Conservation (phyloP, 2,113 vertebrate species). For the Salvelinus sp. region DNA sequence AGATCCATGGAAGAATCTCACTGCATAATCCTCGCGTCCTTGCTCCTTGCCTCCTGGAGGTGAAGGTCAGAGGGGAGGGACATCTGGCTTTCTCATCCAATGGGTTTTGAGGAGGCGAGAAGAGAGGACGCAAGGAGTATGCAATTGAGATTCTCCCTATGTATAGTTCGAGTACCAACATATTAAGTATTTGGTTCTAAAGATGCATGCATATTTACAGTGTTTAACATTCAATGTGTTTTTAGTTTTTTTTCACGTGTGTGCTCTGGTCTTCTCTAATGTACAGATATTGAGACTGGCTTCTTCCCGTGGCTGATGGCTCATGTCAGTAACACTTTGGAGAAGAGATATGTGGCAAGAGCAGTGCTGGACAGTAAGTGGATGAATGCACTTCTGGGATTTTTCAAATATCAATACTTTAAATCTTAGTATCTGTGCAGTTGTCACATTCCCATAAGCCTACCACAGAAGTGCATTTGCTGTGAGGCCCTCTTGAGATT, state of each 20-base stretch:
- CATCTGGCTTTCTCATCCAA: too few relatives aligned
- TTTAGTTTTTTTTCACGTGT: not conserved
- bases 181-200: too few relatives aligned
- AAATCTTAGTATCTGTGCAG: too few relatives aligned
- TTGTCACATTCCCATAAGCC: too few relatives aligned
- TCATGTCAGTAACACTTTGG: conserved; percentile 75
- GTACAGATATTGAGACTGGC: conserved; percentile 84
- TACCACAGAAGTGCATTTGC: not conserved
- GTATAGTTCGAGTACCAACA: too few relatives aligned
- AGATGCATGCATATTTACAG: not conserved
- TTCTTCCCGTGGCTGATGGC: conserved; percentile 88
- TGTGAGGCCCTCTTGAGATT: not conserved
- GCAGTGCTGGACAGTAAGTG: conserved; percentile 86
- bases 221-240: not conserved
- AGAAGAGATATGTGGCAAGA: conserved; percentile 75
- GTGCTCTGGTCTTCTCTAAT: conserved; percentile 25
- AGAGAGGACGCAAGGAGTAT: too few relatives aligned
- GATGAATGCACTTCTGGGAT: not conserved
- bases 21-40: too few relatives aligned
- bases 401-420: not conserved
- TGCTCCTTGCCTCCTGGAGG: too few relatives aligned
- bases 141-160: too few relatives aligned
- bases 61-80: too few relatives aligned
- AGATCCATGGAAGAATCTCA: too few relatives aligned
- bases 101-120: too few relatives aligned